Evolutionary conservation across 2,888 invertebrate species (phyloP).

Genomic region (Polydrusus cervinus): DNA sequence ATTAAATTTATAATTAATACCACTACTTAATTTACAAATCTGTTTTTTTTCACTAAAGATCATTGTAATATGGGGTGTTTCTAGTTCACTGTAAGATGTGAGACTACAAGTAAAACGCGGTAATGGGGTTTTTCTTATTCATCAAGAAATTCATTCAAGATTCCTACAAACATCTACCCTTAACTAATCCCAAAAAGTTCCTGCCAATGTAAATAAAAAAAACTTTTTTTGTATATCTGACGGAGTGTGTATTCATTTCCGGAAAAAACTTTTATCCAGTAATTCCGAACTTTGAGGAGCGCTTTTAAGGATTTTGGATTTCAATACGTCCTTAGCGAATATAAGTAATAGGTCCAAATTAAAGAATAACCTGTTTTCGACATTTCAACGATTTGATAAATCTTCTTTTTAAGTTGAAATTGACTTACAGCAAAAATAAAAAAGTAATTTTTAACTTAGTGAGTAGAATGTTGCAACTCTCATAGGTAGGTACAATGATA

Average conservation of each 20-base stretch:
- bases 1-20: no score
- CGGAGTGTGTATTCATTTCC: not conserved
- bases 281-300: not conserved
- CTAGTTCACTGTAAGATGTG: no score
- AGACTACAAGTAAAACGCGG: no score
- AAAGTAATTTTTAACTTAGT: no score
- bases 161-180: not conserved
- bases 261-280: not conserved
- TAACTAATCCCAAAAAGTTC: not conserved
- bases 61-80: no score
- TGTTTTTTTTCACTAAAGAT: no score
- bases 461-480: no score
- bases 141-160: not conserved
- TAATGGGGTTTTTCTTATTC: not conserved
- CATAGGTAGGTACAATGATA: no score
- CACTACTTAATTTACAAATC: no score
- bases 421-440: no score
- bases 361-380: slow-evolving; percentile 1
- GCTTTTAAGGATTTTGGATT: not conserved
- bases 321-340: slow-evolving; percentile 8
- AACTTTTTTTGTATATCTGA: slow-evolving; percentile 1
- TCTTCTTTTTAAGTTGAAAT: not conserved
- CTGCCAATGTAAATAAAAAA: not conserved
- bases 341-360: slow-evolving; percentile 3
- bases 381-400: not conserved